phyloP scores from a whole-genome alignment of 92 coral and sea anemone species.

The Diadumene lineata region DNA sequence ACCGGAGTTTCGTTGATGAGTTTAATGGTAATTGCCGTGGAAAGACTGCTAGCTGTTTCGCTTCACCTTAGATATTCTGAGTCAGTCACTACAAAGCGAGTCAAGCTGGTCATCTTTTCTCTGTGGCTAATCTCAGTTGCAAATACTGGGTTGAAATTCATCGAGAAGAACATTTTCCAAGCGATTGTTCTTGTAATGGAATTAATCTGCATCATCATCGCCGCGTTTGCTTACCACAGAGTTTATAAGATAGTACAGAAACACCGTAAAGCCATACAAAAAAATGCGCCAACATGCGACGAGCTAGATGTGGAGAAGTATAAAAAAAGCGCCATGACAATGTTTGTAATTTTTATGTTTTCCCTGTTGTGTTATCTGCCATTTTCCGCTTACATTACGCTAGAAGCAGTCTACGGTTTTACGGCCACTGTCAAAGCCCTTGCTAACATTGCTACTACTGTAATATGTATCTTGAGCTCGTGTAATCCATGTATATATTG shows the following conservation, averaged over 20 bases:
- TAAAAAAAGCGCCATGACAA: conserved; percentile 46
- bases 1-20: conserved; percentile 60
- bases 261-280: conserved; percentile 40
- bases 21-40: conserved; percentile 47
- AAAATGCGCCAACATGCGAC: conserved; percentile 6
- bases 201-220: conserved; percentile 22
- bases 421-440: conserved; percentile 44
- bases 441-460: conserved; percentile 40
- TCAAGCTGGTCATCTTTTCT: conserved; percentile 3
- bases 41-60: conserved; percentile 45
- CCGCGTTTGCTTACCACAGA: conserved; percentile 50
- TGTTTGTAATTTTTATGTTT: conserved; percentile 55
- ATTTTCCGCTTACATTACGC: conserved; percentile 34
- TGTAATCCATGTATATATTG: conserved; percentile 60
- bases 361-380: conserved; percentile 58
- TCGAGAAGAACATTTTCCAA: conserved; percentile 34
- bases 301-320: conserved; percentile 49
- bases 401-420: conserved; percentile 44
- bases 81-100: conserved; percentile 32
- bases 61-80: conserved; percentile 54
- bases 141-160: conserved; percentile 31
- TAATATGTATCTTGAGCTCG: conserved; percentile 49
- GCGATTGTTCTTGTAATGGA: conserved; percentile 29
- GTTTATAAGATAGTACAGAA: conserved; percentile 59
- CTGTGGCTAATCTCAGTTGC: conserved; percentile 41